Evolutionary conservation across 2,113 vertebrate species (phyloP), one percentile per base, ranked within the genome.

Genomic region (Clupea harengus): DNA sequence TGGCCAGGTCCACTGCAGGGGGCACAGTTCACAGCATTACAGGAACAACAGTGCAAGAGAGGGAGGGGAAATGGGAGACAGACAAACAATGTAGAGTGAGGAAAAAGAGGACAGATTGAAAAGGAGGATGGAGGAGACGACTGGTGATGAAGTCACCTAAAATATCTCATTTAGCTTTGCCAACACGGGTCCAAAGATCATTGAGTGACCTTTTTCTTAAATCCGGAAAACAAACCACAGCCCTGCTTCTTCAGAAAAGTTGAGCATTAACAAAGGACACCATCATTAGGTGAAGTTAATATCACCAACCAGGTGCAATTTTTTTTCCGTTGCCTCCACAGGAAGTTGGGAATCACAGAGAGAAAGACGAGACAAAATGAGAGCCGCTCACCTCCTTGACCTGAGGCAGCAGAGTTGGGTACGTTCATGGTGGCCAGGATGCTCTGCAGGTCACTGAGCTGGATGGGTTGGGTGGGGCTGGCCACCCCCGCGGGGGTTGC

Each of bases 401-500:
- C 82, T 39, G 96, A 86, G 13, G 86, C 52, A n/a, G 82, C 83
- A 17, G 81, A 92, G 84, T 97, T 94, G 0, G 98, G 97, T 84
- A 99, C 97, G 0, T 97, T 98, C 98, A 99, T 99, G 72, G 97
- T 99, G 60, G 98, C 97, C 86, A 99, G 93, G 84, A 99, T 99
- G 93, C 95, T 99, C 96, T 99, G 98, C 67, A 99, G 95, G 94
- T 99, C 98, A 1, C 97, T 97, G 91, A 99, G 88, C 90, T 99
- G 98, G 90, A 99, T 99, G 91, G 97, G 97, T 93, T 99, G 98
- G 0, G 97, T 95, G 0, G 98, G 96, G 91, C 96, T 98, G 0
- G 96, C 90, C 0, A 96, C 95, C 0, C 94, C 92, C 0, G 93
- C 91, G 0, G 92, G 88, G n/a, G 91, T 44, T 0, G 94, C 93